Percentiles rank a stretch among this genome's conserved stretches.
Conservation (phyloP, 1,140 invertebrate genomes). For the Sarcophaga bullata region DNA sequence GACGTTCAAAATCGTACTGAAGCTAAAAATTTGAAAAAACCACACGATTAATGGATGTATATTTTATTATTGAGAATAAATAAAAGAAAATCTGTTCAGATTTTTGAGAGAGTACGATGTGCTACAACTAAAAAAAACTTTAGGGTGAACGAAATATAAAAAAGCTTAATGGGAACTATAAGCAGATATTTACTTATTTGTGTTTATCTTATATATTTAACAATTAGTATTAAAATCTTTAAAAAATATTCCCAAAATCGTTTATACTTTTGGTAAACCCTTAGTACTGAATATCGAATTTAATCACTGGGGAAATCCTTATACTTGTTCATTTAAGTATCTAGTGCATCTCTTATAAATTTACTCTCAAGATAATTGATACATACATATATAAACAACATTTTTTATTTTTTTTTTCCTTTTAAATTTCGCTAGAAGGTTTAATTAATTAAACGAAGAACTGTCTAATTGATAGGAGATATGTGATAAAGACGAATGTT, state of each 20-base stretch:
- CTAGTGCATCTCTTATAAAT: background rate
- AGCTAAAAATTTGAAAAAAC: background rate
- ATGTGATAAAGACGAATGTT: background rate
- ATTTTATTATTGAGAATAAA: background rate
- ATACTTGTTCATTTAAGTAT: background rate
- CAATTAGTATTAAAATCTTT: too few relatives aligned
- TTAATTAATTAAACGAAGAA: slow-evolving; percentile 2
- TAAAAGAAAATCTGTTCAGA: too few relatives aligned
- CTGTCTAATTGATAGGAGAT: background rate
- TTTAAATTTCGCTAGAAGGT: background rate
- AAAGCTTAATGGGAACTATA: too few relatives aligned
- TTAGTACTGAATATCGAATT: slow-evolving; percentile 21
- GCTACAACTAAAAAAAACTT: background rate
- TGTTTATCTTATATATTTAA: too few relatives aligned
- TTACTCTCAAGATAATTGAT: background rate
- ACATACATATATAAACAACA: background rate
- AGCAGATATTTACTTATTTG: too few relatives aligned
- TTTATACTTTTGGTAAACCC: background rate
- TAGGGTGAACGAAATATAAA: background rate
- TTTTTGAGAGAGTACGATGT: background rate
- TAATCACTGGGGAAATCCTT: slow-evolving; percentile 39
- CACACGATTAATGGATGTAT: background rate
- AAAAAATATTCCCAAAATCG: too few relatives aligned
- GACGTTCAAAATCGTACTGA: slow-evolving; percentile 40
- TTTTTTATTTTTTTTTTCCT: background rate